A percentile compares a stretch with the other conserved stretches of the same genome.
Conservation (phyloP, 1,140 invertebrate genomes). For the Hormaphis cornu region DNA sequence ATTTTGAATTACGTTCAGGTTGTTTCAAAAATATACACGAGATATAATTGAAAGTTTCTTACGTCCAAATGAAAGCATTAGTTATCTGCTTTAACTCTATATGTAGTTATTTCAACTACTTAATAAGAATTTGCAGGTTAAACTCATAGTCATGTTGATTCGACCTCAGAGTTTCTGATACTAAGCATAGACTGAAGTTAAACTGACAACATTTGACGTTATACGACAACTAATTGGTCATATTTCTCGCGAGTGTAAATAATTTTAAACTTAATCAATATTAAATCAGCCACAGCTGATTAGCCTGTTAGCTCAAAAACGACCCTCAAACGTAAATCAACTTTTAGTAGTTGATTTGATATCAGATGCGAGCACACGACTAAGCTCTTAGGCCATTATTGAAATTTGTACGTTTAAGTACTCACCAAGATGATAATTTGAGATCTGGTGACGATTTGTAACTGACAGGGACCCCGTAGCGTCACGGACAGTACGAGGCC, state of each 20-base stretch:
- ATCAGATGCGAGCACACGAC: too few relatives aligned
- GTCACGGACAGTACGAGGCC: constrained; percentile 43
- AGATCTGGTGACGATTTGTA: constrained; percentile 44
- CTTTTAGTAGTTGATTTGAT: background rate
- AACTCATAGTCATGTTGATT: too few relatives aligned
- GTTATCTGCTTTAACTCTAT: too few relatives aligned
- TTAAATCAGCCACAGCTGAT: too few relatives aligned
- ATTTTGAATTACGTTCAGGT: background rate
- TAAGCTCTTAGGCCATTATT: too few relatives aligned
- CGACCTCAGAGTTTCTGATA: too few relatives aligned
- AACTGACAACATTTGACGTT: background rate
- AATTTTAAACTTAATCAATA: background rate
- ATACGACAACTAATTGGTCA: background rate
- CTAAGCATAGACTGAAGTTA: too few relatives aligned
- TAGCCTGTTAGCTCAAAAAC: background rate
- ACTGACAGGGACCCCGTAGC: constrained; percentile 38
- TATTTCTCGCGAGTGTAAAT: background rate
- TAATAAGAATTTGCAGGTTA: too few relatives aligned
- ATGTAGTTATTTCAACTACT: too few relatives aligned
- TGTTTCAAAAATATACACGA: too few relatives aligned
- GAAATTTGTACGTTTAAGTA: too few relatives aligned
- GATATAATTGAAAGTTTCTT: background rate
- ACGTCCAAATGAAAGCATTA: background rate
- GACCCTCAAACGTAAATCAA: background rate
- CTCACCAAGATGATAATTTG: constrained; percentile 46